Evolutionary conservation across 2,888 invertebrate genomes (phyloP).

Genomic region (Orthonychiurus folsomi): DNA sequence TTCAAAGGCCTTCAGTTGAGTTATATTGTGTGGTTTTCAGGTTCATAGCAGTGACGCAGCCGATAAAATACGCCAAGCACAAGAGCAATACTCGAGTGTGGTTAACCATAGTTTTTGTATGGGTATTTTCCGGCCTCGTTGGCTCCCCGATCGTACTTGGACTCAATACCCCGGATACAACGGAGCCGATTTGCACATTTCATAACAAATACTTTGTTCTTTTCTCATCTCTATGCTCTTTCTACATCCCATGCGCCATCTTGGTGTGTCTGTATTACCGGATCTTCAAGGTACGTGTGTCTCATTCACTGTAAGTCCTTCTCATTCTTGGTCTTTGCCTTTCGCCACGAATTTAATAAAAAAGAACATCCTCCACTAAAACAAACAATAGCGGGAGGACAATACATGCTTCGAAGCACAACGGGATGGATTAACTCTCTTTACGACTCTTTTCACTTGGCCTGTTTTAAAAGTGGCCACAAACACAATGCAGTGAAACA

Average conservation of each 20-base stretch:
- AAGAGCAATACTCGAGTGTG: constrained; percentile 90
- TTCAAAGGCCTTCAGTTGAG: too few relatives aligned
- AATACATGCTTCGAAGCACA: too few relatives aligned
- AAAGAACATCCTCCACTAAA: too few relatives aligned
- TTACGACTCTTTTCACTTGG: too few relatives aligned
- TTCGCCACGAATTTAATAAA: too few relatives aligned
- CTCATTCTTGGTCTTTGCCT: too few relatives aligned
- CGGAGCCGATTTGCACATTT: constrained; percentile 63
- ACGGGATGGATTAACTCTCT: too few relatives aligned
- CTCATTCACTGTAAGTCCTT: too few relatives aligned
- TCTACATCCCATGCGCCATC: constrained; percentile 96
- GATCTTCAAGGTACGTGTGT: constrained; percentile 87
- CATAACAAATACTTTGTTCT: constrained; percentile 97
- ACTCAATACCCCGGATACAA: constrained; percentile 77
- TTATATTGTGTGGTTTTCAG: constrained; percentile 57
- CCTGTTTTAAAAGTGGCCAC: too few relatives aligned
- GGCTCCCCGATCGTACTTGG: constrained; percentile 94
- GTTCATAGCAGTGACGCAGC: constrained; percentile 97
- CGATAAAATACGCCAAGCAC: constrained; percentile 97
- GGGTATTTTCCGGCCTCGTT: constrained; percentile 91
- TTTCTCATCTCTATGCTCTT: constrained; percentile 94
- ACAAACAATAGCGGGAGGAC: too few relatives aligned
- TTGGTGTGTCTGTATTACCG: constrained; percentile 97
- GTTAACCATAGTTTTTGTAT: constrained; percentile 88
- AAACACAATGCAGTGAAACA: too few relatives aligned